Percentiles rank a stretch among this genome's conserved stretches.
phyloP scores from a whole-genome alignment of 1,140 invertebrate genomes.

The Pseudomyrmex cubaensis region DNA sequence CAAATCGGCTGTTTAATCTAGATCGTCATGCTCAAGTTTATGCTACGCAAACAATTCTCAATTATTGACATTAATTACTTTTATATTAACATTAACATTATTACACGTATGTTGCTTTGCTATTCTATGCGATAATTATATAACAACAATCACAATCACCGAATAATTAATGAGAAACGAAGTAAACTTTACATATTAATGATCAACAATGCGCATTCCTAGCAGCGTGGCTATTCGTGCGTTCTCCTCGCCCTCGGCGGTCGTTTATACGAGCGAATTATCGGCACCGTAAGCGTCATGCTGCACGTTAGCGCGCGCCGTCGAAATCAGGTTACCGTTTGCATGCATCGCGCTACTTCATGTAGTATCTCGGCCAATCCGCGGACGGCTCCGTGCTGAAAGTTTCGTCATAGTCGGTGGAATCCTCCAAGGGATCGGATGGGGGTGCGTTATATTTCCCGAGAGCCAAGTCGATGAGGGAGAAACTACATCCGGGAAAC shows the following conservation, averaged over 20 bases:
- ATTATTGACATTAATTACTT: constrained; percentile 7
- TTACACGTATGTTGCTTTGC: neutral
- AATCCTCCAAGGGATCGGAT: constrained; percentile 36
- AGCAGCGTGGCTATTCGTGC: neutral
- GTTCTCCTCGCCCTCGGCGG: neutral
- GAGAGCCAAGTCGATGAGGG: constrained; percentile 90
- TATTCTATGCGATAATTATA: neutral
- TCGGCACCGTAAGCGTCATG: neutral
- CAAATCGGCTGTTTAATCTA: neutral
- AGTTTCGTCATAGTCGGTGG: constrained; percentile 64
- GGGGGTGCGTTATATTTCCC: constrained; percentile 88
- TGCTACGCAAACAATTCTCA: neutral
- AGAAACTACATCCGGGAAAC: constrained; percentile 89
- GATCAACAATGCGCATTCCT: neutral
- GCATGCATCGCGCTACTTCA: constrained; percentile 76
- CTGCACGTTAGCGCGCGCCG: neutral
- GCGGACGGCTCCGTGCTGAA: constrained; percentile 50
- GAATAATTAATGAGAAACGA: neutral
- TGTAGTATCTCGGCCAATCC: constrained; percentile 74
- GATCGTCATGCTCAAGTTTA: neutral
- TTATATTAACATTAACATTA: neutral
- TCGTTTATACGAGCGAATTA: neutral
- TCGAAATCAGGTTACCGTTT: constrained; percentile 40
- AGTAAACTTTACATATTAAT: neutral
- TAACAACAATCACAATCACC: neutral